Evolutionary conservation across 2,888 invertebrate species (phyloP), one percentile per base, ranked within the genome.

Genomic region (Drosophila macrospina): DNA sequence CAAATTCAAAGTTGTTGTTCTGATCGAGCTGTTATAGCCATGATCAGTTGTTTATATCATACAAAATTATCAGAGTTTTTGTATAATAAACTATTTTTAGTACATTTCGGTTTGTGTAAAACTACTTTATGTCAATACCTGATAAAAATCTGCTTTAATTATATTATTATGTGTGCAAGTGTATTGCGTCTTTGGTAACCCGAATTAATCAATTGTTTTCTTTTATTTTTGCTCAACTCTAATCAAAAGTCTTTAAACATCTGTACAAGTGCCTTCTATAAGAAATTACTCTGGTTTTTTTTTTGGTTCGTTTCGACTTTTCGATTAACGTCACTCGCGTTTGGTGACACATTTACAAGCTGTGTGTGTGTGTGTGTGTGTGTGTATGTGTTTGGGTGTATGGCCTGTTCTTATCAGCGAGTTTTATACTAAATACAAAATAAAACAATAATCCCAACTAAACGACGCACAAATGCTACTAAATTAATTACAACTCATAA

Each of bases 331-430:
- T 47, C 74, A 74, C 44, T 45, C 26, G 45, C 16, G 60, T 86
- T 69, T 54, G 80, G 84, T 86, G 86, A 87, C 82, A 86, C 77
- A 88, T 78, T 78, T 80, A 71, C 86, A 66, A 45, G 57, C 52
- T 44, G 16, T 42, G 34, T 42, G 13, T 34, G 4, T 15, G 32
- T 45, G 11, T 71, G 44, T n/a, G 52, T 51, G 51, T 34, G 15
- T 41, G 15, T 59, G 50, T 41, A 8, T 24, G 2, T 20, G 20
- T 20, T 20, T 20, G 20, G 20, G 24, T 41, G 24, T 73, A 51
- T 37, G 64, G 69, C 59, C 61, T 62, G 67, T 62, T 69, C 82
- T 81, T 87, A 87, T 80, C 80, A 61, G 8, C 32, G 16, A 4
- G 24, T 51, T 51, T 26, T 37, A 37, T 28, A 51, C 37, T 37